phyloP scores from a whole-genome alignment of 1,140 invertebrate genomes.

The Alviniconcha marisindica region DNA sequence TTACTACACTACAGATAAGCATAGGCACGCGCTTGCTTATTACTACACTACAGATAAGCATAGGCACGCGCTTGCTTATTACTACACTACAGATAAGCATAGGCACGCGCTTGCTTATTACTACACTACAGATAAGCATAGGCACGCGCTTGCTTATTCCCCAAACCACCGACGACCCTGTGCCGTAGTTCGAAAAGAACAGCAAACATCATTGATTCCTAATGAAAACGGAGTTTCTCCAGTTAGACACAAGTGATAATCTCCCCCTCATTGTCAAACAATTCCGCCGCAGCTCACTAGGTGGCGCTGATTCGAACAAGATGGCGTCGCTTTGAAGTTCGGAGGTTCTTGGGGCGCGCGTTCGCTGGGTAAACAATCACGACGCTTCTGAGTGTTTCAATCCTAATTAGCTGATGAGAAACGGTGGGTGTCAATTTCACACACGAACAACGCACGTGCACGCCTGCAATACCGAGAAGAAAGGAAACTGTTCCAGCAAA shows the following conservation, averaged over 20 bases:
- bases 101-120: no score
- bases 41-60: no score
- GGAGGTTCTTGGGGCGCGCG: not conserved
- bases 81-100: no score
- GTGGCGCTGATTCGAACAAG: conserved; percentile 8
- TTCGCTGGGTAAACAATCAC: not conserved
- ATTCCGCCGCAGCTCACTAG: not conserved
- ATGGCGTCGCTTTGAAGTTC: conserved; percentile 2
- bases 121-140: no score
- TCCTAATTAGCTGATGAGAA: conserved; percentile 1
- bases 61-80: no score
- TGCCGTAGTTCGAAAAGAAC: no score
- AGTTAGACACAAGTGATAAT: not conserved
- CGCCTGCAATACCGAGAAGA: not conserved
- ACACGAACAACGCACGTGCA: conserved; percentile 7
- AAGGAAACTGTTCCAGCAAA: no score
- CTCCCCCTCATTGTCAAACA: not conserved
- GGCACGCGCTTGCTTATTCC: no score
- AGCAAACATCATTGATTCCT: no score
- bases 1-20: no score
- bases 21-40: no score
- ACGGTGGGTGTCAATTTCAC: not conserved
- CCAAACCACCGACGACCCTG: no score
- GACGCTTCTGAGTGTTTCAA: not conserved
- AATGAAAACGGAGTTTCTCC: not conserved